phyloP scores from a whole-genome alignment of 2,113 vertebrate genomes.

The Colistium nudipinnis region DNA sequence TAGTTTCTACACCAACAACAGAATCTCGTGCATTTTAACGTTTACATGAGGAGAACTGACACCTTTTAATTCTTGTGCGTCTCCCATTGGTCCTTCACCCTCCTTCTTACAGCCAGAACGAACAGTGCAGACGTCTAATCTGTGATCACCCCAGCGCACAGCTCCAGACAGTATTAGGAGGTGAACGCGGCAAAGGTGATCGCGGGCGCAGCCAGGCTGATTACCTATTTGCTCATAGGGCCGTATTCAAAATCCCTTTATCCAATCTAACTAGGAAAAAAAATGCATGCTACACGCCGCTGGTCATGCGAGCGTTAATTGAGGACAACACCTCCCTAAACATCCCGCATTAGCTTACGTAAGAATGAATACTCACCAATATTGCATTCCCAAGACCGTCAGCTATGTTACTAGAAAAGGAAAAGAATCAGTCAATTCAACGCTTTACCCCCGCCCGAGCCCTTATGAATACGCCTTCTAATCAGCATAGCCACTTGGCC shows the following conservation, averaged over 20 bases:
- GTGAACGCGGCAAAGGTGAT: constrained; percentile 29
- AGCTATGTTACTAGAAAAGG: background rate
- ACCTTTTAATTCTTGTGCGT: background rate
- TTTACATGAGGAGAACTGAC: background rate
- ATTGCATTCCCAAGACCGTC: background rate
- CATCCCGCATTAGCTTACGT: background rate
- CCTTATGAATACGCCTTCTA: background rate
- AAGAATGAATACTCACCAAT: background rate
- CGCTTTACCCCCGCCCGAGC: background rate
- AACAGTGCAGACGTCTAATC: constrained; percentile 34
- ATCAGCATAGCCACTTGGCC: background rate
- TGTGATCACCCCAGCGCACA: constrained; percentile 17
- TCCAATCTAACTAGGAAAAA: background rate
- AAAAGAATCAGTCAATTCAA: background rate
- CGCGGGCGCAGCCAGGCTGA: constrained; percentile 12
- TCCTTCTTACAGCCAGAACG: background rate
- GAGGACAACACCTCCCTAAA: background rate
- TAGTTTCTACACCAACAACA: background rate
- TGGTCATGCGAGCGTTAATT: background rate
- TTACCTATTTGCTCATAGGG: constrained; percentile 2
- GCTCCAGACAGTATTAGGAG: constrained; percentile 25
- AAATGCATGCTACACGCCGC: background rate
- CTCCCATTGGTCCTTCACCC: background rate
- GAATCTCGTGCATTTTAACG: background rate
- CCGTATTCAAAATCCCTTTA: background rate